Base-by-base conservation (phyloP, 1,140 invertebrate genomes). In the Parapsyche elsis region DNA sequence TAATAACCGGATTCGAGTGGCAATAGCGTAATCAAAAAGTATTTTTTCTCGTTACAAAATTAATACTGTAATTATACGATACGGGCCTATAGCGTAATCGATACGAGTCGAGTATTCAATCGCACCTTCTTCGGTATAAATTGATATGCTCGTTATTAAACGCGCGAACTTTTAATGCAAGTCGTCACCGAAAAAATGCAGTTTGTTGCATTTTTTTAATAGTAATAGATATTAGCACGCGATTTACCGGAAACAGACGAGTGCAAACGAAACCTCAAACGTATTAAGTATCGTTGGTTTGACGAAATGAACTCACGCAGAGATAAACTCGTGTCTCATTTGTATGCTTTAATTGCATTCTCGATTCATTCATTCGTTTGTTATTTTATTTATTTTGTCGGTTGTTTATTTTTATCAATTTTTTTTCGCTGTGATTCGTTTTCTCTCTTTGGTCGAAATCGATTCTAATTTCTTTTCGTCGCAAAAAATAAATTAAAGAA, bases 321-420 rank as follows among this genome's bases (percentile, higher is more conserved):
- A 4, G 64, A 67, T 67, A 26, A 67, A 21, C 14, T n/a, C 23
- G 64, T 4, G 64, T 10, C 12, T 67, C 64, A 67, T 67, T 67
- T 67, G 64, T 67, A 67, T 23, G 24, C 1, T 67, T 67, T 67
- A 67, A 67, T 67, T 67, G 64, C 64, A 26, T 64, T 64, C 59
- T 24, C 59, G 21, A 23, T 16, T 64, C 16, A 46, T 12, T 5
- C 12, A 46, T 53, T 61, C 59, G 21, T 23, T 26, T 23, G 24
- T 26, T 67, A 9, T n/a, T 24, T 12, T 61, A 5, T 61, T 53
- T 53, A 46, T 46, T 46, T 46, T 46, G 12, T 7, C 10, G 49
- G 49, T 2, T 53, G 49, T 53, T 53, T 46, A 46, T 46, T 46
- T 7, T 46, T 7, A 24, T 16, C 5, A 23, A 64, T 64, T 16